Evolutionary conservation across 2,797 vertebrate genomes (phyloP).

Genomic region (Coreius guichenoti): DNA sequence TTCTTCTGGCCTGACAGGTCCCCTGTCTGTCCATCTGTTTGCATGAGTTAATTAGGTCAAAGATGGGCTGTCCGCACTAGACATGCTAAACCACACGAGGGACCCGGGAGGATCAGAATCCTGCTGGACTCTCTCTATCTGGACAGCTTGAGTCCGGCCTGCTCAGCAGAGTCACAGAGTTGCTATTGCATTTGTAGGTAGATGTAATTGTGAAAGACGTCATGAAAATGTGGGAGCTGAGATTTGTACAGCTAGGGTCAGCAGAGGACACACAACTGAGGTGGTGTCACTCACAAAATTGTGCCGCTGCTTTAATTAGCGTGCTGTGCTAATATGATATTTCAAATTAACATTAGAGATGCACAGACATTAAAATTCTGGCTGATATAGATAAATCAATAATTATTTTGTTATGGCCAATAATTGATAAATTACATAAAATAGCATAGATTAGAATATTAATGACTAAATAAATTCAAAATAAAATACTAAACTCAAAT

Average conservation of each 20-base stretch:
- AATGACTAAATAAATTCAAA: neutral
- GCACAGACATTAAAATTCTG: neutral
- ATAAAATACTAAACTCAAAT: neutral
- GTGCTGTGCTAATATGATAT: neutral
- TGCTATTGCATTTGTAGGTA: neutral
- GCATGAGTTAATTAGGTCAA: slow-evolving; percentile 49
- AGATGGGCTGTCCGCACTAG: neutral
- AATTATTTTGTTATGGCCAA: neutral
- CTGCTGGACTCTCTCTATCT: slow-evolving; percentile 14
- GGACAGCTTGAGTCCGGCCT: neutral
- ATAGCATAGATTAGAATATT: too few relatives aligned
- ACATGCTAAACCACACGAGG: neutral
- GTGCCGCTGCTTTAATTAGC: neutral
- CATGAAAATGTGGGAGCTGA: neutral
- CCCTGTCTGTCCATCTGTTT: slow-evolving; percentile 39
- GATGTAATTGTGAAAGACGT: slow-evolving; percentile 8
- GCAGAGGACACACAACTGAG: slow-evolving; percentile 10
- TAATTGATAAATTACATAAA: neutral
- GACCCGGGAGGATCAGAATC: slow-evolving; percentile 23
- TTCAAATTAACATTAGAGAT: neutral
- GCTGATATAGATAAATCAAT: neutral
- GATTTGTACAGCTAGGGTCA: neutral
- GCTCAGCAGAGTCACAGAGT: neutral
- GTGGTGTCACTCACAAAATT: neutral
- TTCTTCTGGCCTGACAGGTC: slow-evolving; percentile 33